Evolutionary conservation across 1,140 invertebrate genomes (phyloP).

Genomic region (Teleopsis dalmanni): DNA sequence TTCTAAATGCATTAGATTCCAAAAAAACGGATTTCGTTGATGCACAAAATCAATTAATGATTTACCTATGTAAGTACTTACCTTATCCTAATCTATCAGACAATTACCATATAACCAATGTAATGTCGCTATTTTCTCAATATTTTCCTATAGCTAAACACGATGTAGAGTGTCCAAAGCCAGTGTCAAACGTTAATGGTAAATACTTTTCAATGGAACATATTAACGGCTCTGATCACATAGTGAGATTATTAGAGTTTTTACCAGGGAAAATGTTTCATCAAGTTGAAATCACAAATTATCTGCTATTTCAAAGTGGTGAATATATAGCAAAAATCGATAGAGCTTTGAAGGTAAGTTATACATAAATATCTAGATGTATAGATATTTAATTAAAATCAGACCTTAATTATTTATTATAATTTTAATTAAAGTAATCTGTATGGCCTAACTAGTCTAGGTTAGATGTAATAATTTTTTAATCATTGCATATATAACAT

Average conservation of each 20-base stretch:
- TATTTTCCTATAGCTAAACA: slow-evolving; percentile 47
- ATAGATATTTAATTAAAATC: too few species aligned
- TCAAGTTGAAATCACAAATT: slow-evolving; percentile 49
- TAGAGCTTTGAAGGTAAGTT: slow-evolving; percentile 55
- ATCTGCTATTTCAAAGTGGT: slow-evolving; percentile 63
- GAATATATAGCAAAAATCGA: slow-evolving; percentile 60
- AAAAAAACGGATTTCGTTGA: slow-evolving; percentile 57
- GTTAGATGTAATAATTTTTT: too few species aligned
- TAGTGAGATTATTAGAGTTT: slow-evolving; percentile 65
- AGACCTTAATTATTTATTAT: too few species aligned
- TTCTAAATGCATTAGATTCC: slow-evolving; percentile 73
- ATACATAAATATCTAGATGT: neutral
- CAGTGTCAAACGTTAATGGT: slow-evolving; percentile 58
- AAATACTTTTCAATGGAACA: slow-evolving; percentile 55
- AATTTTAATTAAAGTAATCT: too few species aligned
- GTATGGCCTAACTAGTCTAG: too few species aligned
- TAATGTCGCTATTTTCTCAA: neutral
- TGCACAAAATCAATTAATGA: slow-evolving; percentile 62
- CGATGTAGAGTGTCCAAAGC: slow-evolving; percentile 56
- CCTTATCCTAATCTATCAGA: neutral
- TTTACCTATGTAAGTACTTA: slow-evolving; percentile 53
- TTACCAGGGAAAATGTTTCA: slow-evolving; percentile 62
- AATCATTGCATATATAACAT: too few species aligned
- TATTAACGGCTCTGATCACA: slow-evolving; percentile 50
- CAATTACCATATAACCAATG: slow-evolving; percentile 1